These are phyloP conservation scores for Butorides virescens DNA, from an alignment of 2,113 vertebrate species.

Conservation along the genomic window DNA sequence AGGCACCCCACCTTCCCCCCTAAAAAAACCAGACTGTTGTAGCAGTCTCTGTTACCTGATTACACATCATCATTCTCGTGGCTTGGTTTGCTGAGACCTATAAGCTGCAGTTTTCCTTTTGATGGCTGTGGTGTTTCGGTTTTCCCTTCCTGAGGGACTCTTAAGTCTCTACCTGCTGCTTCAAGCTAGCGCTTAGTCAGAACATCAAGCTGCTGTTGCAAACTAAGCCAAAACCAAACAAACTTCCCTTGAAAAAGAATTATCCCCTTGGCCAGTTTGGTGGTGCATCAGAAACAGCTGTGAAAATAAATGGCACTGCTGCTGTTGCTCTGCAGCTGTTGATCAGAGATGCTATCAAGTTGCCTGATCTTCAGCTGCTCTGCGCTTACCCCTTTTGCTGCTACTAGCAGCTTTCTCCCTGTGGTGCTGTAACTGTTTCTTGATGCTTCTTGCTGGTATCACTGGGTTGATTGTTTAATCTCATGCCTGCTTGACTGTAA, in stretches of 20 bases:
- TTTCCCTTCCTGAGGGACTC: background rate
- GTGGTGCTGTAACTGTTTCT: background rate
- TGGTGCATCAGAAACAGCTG: slow-evolving; percentile 7
- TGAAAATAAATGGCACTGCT: slow-evolving; percentile 6
- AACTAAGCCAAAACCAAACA: slow-evolving; percentile 7
- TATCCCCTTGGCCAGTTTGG: background rate
- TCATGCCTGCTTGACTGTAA: background rate
- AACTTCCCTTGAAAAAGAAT: background rate
- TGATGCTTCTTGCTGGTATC: background rate
- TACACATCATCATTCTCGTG: background rate
- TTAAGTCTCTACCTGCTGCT: background rate
- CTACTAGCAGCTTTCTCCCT: background rate
- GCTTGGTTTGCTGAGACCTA: background rate
- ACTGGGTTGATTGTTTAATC: background rate
- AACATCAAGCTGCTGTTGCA: background rate
- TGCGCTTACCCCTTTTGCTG: background rate
- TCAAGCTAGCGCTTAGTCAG: background rate
- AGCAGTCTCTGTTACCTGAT: background rate
- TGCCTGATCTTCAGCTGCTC: background rate
- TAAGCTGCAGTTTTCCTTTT: background rate
- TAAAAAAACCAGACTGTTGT: background rate
- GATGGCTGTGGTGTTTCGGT: background rate
- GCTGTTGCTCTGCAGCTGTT: background rate
- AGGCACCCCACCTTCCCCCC: background rate
- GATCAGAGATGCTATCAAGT: background rate